Conservation (phyloP, 2,888 invertebrate species). For the Tethea ocularis region DNA sequence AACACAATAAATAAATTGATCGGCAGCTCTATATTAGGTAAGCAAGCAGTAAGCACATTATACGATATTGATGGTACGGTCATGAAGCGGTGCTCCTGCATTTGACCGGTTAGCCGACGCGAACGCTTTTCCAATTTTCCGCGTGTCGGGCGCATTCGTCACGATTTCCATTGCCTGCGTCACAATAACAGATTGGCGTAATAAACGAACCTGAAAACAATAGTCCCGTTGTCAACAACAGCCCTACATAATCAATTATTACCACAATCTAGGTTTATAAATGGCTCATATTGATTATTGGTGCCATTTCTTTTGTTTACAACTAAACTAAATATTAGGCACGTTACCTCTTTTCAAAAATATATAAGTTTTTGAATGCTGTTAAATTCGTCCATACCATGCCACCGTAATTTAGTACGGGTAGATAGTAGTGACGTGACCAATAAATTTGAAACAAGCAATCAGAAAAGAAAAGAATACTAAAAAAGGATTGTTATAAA, state of each 20-base stretch:
- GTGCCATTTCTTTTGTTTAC: background rate
- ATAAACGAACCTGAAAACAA: conserved; percentile 29
- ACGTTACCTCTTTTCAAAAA: no score
- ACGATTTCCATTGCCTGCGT: conserved; percentile 32
- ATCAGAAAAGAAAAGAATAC: no score
- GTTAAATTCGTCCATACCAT: no score
- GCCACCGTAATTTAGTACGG: no score
- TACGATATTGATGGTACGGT: background rate
- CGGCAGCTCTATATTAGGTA: conserved; percentile 19
- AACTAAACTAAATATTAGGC: no score
- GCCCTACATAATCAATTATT: conserved; percentile 4
- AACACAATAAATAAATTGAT: conserved; percentile 17
- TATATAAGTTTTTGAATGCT: no score
- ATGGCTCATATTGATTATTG: background rate
- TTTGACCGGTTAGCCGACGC: conserved; percentile 31
- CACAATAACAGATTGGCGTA: conserved; percentile 31
- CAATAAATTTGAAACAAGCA: no score
- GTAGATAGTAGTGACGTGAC: no score
- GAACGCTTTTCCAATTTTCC: conserved; percentile 55
- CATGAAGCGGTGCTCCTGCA: conserved; percentile 24
- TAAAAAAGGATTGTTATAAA: no score
- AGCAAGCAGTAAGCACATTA: no score
- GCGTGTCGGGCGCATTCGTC: conserved; percentile 52
- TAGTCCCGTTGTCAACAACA: conserved; percentile 16
- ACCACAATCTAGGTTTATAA: background rate